Evolutionary conservation across 92 coral and sea anemone species (phyloP).

Genomic region (Phenganax subtilis): DNA sequence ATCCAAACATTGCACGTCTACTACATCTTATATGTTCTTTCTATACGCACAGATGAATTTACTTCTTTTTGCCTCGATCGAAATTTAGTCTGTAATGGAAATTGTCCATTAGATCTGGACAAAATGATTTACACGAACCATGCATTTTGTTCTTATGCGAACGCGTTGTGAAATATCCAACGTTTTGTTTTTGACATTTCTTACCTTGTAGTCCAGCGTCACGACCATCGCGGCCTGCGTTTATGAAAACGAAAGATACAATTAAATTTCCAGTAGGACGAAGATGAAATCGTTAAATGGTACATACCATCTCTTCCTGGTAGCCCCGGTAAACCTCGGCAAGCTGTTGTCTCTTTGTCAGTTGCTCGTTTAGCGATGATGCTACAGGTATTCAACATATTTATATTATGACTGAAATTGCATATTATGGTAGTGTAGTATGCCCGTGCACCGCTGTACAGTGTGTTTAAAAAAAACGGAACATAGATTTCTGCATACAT

Average conservation of each 20-base stretch:
- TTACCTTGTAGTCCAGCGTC: conserved; percentile 8
- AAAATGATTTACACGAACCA: background rate
- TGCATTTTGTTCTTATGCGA: background rate
- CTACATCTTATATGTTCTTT: too few species aligned
- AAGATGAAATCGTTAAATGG: too few species aligned
- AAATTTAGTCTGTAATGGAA: too few species aligned
- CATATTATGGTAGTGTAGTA: too few species aligned
- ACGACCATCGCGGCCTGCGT: background rate
- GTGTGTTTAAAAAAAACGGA: too few species aligned
- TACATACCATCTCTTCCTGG: conserved; percentile 16
- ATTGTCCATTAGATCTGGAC: background rate
- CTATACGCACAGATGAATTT: too few species aligned
- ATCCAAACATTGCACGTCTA: too few species aligned
- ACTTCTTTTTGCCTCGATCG: too few species aligned
- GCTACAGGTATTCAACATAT: background rate
- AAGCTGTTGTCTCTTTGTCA: background rate
- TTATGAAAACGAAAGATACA: background rate
- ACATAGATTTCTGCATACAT: too few species aligned
- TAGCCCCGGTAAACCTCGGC: background rate
- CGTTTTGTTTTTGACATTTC: background rate
- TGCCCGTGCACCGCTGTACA: too few species aligned
- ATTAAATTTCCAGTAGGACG: too few species aligned
- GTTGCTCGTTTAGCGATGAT: background rate
- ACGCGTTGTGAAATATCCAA: background rate
- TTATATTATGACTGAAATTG: too few species aligned